Evolutionary conservation across 2,797 vertebrate species (phyloP).

Genomic region (Erpetoichthys calabaricus): DNA sequence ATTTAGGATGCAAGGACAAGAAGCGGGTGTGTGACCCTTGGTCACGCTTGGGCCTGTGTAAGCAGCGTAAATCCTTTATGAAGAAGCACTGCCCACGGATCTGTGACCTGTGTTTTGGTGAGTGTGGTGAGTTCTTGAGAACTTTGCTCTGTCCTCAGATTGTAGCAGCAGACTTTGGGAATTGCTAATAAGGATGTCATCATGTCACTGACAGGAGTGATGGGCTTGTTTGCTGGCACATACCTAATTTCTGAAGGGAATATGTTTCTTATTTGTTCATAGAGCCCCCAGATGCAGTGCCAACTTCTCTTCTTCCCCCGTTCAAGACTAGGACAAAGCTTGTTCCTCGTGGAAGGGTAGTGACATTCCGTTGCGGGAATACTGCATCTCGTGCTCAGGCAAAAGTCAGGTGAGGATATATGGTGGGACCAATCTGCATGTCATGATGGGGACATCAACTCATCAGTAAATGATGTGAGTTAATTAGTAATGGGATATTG

Average conservation of each 20-base stretch:
- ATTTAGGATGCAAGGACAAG: constrained; percentile 54
- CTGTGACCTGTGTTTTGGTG: constrained; percentile 55
- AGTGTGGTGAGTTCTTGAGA: constrained; percentile 1
- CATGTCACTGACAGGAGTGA: not conserved
- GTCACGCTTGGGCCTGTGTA: constrained; percentile 57
- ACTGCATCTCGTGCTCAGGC: constrained; percentile 30
- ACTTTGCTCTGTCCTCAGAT: not conserved
- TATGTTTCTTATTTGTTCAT: not conserved
- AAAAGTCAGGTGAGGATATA: constrained; percentile 49
- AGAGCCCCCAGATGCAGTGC: constrained; percentile 42
- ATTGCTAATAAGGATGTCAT: not conserved
- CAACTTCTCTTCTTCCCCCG: constrained; percentile 36
- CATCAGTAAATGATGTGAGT: not conserved
- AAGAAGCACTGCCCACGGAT: constrained; percentile 55
- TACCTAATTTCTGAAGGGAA: no score
- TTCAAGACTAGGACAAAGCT: constrained; percentile 50
- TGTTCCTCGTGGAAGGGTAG: constrained; percentile 50
- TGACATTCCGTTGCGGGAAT: constrained; percentile 61
- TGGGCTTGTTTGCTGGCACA: no score
- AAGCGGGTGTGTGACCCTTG: constrained; percentile 53
- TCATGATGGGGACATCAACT: not conserved
- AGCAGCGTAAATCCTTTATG: constrained; percentile 53
- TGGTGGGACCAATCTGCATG: not conserved
- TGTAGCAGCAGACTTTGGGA: not conserved
- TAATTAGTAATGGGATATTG: no score